These are phyloP conservation scores for Xylota sylvarum DNA, from an alignment of 2,888 invertebrate genomes.

Conservation along the genomic window DNA sequence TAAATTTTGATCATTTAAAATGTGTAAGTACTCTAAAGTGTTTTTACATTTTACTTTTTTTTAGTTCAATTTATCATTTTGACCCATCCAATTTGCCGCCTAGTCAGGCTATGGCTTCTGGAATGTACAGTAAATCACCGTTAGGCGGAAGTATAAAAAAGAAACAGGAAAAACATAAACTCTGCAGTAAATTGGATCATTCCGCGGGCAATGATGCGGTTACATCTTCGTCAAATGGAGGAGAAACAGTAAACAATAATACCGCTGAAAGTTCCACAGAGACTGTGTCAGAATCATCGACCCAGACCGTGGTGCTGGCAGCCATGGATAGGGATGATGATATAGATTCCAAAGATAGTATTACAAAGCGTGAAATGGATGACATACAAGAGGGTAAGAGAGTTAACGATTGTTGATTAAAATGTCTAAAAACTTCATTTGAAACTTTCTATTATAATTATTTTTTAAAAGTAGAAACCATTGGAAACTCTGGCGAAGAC, in stretches of 20 bases:
- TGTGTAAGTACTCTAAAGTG: conserved; percentile 5
- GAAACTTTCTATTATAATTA: conserved; percentile 6
- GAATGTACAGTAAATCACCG: conserved; percentile 78
- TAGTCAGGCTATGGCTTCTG: conserved; percentile 81
- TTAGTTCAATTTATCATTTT: conserved; percentile 85
- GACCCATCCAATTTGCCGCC: conserved; percentile 85
- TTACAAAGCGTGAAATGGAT: conserved; percentile 77
- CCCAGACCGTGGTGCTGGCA: conserved; percentile 79
- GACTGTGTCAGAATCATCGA: conserved; percentile 80
- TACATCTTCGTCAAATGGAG: conserved; percentile 50
- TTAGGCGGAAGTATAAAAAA: conserved; percentile 73
- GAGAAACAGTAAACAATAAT: conserved; percentile 34
- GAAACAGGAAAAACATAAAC: conserved; percentile 74
- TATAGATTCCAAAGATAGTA: conserved; percentile 71
- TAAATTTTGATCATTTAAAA: background rate
- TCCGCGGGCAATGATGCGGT: conserved; percentile 49
- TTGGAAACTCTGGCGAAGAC: conserved; percentile 69
- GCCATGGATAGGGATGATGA: conserved; percentile 66
- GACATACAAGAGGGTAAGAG: conserved; percentile 78
- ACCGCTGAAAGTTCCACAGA: conserved; percentile 78
- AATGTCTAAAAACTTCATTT: background rate
- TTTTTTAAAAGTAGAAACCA: conserved; percentile 61
- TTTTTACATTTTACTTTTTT: conserved; percentile 74
- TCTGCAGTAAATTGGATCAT: conserved; percentile 66
- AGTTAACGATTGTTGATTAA: background rate